phyloP scores from a whole-genome alignment of 2,113 vertebrate species.

The Patagioenas fasciata region DNA sequence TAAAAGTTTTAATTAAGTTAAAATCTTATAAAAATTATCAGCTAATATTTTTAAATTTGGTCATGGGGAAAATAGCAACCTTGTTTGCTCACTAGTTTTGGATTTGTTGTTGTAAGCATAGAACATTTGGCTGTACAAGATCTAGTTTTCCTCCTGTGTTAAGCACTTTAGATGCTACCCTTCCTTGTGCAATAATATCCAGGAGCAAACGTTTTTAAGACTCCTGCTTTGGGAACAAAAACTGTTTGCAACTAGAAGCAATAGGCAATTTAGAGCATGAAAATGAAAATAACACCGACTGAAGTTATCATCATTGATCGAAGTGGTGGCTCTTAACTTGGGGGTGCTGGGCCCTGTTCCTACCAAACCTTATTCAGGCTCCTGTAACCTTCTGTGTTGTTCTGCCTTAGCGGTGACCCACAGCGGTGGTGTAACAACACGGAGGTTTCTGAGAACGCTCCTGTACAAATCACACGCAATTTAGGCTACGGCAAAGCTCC shows the following conservation, averaged over 20 bases:
- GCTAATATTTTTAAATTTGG: not conserved
- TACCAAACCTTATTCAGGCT: not conserved
- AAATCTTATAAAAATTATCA: not conserved
- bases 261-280: not conserved
- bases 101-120: not conserved
- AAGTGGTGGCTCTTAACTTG: not conserved
- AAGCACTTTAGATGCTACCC: not conserved
- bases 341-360: not conserved
- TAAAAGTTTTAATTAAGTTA: not conserved
- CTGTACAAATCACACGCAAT: not conserved
- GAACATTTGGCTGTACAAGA: not conserved
- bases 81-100: not conserved
- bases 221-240: not conserved
- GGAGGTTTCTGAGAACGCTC: not conserved
- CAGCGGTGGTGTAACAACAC: accelerated
- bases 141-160: not conserved
- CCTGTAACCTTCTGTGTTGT: not conserved
- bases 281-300: not conserved
- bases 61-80: not conserved
- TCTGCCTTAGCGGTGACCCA: not conserved
- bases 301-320: not conserved
- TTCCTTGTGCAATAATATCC: not conserved
- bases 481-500: not conserved
- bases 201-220: not conserved
- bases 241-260: not conserved